Conservation (phyloP, 2,797 vertebrate genomes). For the Hirundo rustica region DNA sequence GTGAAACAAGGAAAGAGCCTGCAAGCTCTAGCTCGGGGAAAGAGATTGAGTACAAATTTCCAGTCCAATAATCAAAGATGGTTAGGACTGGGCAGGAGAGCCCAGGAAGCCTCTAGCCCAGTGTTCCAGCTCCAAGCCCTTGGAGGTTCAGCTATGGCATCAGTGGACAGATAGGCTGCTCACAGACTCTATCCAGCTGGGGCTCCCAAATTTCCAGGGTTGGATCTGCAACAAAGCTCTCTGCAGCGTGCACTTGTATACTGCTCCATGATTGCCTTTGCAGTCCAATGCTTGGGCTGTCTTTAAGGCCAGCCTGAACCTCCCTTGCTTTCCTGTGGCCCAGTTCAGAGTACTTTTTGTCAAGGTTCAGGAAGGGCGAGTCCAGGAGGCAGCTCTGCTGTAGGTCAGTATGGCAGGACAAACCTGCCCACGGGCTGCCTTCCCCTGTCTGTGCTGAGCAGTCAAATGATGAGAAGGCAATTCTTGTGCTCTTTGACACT, state of each 20-base stretch:
- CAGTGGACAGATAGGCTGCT: background rate
- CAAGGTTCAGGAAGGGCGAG: background rate
- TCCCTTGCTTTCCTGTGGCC: background rate
- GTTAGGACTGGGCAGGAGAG: background rate
- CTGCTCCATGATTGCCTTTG: background rate
- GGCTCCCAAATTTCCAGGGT: background rate
- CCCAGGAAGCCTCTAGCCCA: background rate
- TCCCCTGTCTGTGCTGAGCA: background rate
- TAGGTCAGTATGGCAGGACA: too few relatives aligned
- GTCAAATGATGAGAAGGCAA: too few relatives aligned
- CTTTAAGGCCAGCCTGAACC: background rate
- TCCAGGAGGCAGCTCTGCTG: background rate
- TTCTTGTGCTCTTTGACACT: background rate
- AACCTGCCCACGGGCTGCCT: background rate
- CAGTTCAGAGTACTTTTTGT: too few relatives aligned
- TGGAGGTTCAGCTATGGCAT: background rate
- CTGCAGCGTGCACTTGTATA: background rate
- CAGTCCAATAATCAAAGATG: background rate
- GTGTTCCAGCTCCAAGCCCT: background rate
- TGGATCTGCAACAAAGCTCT: background rate
- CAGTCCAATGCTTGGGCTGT: background rate
- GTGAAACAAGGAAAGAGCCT: background rate
- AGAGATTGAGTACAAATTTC: background rate
- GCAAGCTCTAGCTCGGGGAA: background rate
- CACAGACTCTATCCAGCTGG: background rate